A percentile compares a stretch with the other conserved stretches of the same genome.
These are phyloP conservation scores for Callimico goeldii DNA, from an alignment of 2,797 vertebrate species.

Conservation along the genomic window DNA sequence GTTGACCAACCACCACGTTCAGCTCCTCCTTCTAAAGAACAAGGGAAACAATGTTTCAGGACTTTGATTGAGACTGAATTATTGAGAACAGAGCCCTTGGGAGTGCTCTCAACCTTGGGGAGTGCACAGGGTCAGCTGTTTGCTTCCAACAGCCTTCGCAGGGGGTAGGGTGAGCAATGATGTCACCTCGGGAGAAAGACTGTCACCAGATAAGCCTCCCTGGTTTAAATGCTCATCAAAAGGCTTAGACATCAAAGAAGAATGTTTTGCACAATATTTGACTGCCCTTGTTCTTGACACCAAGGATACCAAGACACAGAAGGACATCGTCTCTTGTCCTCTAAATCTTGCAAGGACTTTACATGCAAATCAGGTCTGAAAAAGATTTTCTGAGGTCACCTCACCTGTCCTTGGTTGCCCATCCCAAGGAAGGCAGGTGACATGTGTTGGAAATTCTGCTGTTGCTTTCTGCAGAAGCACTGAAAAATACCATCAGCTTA, in stretches of 20 bases:
- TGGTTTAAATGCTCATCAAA: conserved; percentile 44
- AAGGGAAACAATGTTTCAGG: not conserved
- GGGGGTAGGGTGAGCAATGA: conserved; percentile 24
- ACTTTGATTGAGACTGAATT: not conserved
- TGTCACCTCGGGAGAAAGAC: not conserved
- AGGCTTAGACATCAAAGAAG: not conserved
- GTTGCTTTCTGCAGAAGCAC: not conserved
- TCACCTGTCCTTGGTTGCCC: not conserved
- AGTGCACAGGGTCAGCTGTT: not conserved
- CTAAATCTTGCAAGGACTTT: conserved; percentile 23
- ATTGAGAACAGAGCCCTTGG: not conserved
- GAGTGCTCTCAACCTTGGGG: not conserved
- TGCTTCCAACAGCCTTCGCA: not conserved
- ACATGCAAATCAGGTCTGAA: not conserved
- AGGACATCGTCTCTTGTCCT: conserved; percentile 4
- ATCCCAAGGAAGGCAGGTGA: not conserved
- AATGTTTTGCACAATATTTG: conserved; percentile 28
- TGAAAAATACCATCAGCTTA: not conserved
- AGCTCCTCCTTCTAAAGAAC: not conserved
- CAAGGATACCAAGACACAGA: not conserved
- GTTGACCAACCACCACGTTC: not conserved
- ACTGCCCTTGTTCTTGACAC: not conserved
- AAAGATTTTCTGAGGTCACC: not conserved
- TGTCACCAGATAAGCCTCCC: conserved; percentile 54
- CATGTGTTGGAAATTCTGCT: not conserved